Conservation (phyloP, 2,113 vertebrate genomes). For the Pseudonaja textilis region DNA sequence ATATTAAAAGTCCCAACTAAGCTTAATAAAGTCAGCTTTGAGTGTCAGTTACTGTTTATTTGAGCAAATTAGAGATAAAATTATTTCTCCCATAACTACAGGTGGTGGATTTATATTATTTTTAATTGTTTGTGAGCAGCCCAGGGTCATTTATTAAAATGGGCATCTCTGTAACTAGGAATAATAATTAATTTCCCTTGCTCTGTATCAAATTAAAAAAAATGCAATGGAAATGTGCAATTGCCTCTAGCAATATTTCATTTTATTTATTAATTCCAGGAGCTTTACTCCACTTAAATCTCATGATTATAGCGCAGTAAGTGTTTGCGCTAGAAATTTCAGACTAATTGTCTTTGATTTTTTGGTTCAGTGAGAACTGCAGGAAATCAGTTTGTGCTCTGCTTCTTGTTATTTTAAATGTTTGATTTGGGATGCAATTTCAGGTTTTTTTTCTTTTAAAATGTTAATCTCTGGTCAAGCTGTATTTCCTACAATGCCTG, state of each 20-base stretch:
- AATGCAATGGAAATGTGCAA: background rate
- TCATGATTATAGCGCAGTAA: conserved; percentile 28
- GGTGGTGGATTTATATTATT: background rate
- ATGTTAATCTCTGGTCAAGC: background rate
- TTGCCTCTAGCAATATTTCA: background rate
- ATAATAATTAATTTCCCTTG: background rate
- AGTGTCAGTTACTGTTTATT: background rate
- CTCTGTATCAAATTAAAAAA: background rate
- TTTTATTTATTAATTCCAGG: conserved; percentile 18
- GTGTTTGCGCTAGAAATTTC: conserved; percentile 36
- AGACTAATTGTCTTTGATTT: conserved; percentile 35
- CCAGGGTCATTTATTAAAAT: background rate
- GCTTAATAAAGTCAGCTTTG: background rate
- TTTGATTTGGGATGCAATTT: rapidly evolving
- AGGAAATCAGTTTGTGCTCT: conserved; percentile 20
- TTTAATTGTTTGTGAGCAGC: background rate
- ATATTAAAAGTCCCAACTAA: background rate
- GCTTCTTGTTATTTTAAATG: rapidly evolving
- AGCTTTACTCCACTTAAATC: conserved; percentile 52
- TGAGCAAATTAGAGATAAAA: background rate
- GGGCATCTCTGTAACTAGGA: background rate
- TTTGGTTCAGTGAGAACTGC: background rate
- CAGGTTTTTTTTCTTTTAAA: background rate
- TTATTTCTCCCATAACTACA: background rate
- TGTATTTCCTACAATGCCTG: rapidly evolving